A percentile compares a stretch with the other conserved stretches of the same genome.
These are phyloP conservation scores for Brachionichthys hirsutus DNA, from an alignment of 2,113 vertebrate genomes.

Conservation along the genomic window DNA sequence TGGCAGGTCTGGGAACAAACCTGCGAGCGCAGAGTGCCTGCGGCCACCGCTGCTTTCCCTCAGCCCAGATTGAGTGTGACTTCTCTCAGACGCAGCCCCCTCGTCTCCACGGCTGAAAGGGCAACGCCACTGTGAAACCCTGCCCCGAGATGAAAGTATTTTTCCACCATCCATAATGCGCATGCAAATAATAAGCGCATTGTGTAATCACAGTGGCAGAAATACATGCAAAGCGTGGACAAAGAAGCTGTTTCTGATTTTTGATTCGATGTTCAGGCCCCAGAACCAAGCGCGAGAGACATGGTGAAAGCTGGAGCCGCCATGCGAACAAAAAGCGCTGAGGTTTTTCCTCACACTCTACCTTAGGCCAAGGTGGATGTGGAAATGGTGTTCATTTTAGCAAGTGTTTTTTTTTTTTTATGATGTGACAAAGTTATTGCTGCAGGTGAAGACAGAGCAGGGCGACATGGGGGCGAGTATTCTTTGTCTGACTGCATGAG, in stretches of 20 bases:
- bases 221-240: slow-evolving; percentile 32
- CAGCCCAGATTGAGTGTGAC: slow-evolving; percentile 57
- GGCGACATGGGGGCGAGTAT: slow-evolving; percentile 12
- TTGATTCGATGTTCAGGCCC: slow-evolving; percentile 12
- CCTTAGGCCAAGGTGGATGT: slow-evolving; percentile 32
- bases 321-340: slow-evolving; percentile 7
- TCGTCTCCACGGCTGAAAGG: slow-evolving; percentile 2
- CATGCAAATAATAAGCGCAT: slow-evolving; percentile 45
- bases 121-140: slow-evolving; percentile 14
- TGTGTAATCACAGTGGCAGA: slow-evolving; percentile 36
- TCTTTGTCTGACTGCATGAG: slow-evolving; percentile 19
- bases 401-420: slow-evolving; percentile 64
- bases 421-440: slow-evolving; percentile 72
- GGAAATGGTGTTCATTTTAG: slow-evolving; percentile 53
- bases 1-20: background rate
- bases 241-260: slow-evolving; percentile 42
- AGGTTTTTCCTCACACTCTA: slow-evolving; percentile 43
- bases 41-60: slow-evolving; percentile 41
- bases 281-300: slow-evolving; percentile 27
- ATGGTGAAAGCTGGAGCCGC: slow-evolving; percentile 20
- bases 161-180: slow-evolving; percentile 39
- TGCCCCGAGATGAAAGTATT: slow-evolving; percentile 36
- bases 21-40: slow-evolving; percentile 1
- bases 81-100: slow-evolving; percentile 31
- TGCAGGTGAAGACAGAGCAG: slow-evolving; percentile 65